These are phyloP conservation scores for Fregetta grallaria DNA, from an alignment of 2,113 vertebrate species.

Conservation along the genomic window DNA sequence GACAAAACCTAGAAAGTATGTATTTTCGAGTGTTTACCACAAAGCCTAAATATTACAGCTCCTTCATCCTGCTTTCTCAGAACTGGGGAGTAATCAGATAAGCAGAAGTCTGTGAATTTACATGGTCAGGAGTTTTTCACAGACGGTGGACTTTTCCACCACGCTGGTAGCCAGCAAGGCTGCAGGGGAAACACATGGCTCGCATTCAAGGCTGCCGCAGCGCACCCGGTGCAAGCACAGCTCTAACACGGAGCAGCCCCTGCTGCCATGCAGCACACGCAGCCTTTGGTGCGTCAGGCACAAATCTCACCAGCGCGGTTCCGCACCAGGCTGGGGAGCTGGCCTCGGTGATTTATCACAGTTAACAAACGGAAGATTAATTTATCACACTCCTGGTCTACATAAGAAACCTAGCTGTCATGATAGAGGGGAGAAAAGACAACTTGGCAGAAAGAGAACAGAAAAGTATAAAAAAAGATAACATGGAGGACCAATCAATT, in stretches of 20 bases:
- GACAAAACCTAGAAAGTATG: background rate
- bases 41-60: background rate
- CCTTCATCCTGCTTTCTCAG: conserved; percentile 9
- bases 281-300: background rate
- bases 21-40: background rate
- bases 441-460: background rate
- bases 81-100: background rate
- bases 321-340: background rate
- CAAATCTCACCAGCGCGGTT: rapidly evolving
- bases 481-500: background rate
- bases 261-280: background rate
- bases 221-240: rapidly evolving
- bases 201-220: background rate
- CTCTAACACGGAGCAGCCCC: background rate
- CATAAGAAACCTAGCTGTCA: background rate
- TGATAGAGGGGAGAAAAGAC: background rate
- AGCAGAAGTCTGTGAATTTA: background rate
- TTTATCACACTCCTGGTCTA: background rate
- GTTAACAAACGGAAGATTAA: background rate
- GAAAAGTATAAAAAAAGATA: background rate
- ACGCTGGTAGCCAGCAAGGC: background rate
- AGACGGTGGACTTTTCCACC: background rate
- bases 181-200: background rate
- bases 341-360: background rate
- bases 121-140: background rate